phyloP scores from a whole-genome alignment of 2,797 vertebrate species.

The Lagorchestes hirsutus region DNA sequence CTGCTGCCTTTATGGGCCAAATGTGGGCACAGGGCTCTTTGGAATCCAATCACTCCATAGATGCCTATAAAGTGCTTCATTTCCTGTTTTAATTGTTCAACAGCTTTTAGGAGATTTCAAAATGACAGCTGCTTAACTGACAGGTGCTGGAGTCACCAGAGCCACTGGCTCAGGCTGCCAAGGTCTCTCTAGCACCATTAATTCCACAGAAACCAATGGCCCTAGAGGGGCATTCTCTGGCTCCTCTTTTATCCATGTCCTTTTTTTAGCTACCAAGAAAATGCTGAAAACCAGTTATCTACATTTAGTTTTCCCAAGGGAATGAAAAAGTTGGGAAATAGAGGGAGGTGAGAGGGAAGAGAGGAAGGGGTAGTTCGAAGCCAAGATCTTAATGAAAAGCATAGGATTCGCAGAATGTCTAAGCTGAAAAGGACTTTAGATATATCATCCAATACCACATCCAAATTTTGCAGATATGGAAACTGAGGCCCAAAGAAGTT shows the following conservation, averaged over 20 bases:
- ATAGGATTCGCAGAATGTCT: background rate
- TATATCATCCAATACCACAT: background rate
- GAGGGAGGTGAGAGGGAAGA: background rate
- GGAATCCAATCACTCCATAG: slow-evolving; percentile 49
- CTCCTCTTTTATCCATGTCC: background rate
- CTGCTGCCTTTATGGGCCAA: slow-evolving; percentile 56
- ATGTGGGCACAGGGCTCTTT: slow-evolving; percentile 37
- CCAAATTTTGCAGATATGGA: background rate
- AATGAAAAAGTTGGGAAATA: background rate
- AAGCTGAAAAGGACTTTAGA: background rate
- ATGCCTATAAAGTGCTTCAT: slow-evolving; percentile 61
- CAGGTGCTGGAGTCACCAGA: slow-evolving; percentile 21
- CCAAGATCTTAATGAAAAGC: background rate
- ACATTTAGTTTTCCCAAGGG: background rate
- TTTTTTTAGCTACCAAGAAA: background rate
- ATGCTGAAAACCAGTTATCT: background rate
- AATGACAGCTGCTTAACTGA: slow-evolving; percentile 49
- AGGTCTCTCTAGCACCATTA: background rate
- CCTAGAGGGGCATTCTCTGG: background rate
- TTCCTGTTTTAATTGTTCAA: slow-evolving; percentile 65
- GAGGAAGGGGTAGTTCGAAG: background rate
- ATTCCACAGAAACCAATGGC: background rate
- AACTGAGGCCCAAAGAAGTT: background rate
- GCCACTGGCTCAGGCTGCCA: background rate
- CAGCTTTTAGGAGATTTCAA: slow-evolving; percentile 42